phyloP scores from a whole-genome alignment of 2,888 invertebrate species.

The Frankliniella intonsa region DNA sequence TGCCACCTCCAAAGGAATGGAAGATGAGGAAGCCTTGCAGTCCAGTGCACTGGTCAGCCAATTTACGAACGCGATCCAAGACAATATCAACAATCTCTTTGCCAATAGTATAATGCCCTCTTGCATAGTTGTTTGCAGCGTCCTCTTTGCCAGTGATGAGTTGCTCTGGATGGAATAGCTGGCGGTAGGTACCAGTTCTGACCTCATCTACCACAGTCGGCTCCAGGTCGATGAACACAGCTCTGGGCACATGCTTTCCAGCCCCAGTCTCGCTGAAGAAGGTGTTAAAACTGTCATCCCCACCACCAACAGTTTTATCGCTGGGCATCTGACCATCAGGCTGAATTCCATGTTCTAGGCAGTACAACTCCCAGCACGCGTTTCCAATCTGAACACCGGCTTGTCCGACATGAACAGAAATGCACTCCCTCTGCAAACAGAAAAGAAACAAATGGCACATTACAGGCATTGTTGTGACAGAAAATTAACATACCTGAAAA shows the following conservation, averaged over 20 bases:
- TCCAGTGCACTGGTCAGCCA: constrained; percentile 88
- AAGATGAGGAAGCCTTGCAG: constrained; percentile 91
- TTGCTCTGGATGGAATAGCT: constrained; percentile 96
- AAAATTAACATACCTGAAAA: no score
- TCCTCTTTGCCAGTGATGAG: constrained; percentile 95
- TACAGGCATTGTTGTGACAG: no score
- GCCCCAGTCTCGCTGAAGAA: constrained; percentile 52
- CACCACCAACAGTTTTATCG: constrained; percentile 51
- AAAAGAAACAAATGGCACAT: no score
- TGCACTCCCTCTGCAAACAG: constrained; percentile 44
- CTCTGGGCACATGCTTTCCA: constrained; percentile 58
- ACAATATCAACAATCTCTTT: constrained; percentile 90
- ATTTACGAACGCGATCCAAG: constrained; percentile 78
- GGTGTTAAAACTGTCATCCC: constrained; percentile 49
- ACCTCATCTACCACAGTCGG: constrained; percentile 63
- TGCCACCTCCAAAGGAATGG: constrained; percentile 92
- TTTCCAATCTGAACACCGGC: constrained; percentile 47
- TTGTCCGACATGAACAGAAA: constrained; percentile 49
- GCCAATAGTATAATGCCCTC: constrained; percentile 96
- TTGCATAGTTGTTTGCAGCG: constrained; percentile 96
- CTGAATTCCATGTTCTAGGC: constrained; percentile 48
- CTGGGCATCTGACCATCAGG: constrained; percentile 53
- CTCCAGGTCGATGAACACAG: constrained; percentile 58
- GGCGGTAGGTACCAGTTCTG: constrained; percentile 88
- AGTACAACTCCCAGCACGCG: constrained; percentile 46